Evolutionary conservation across 1,140 invertebrate species (phyloP).

Genomic region (Camponotus floridanus): DNA sequence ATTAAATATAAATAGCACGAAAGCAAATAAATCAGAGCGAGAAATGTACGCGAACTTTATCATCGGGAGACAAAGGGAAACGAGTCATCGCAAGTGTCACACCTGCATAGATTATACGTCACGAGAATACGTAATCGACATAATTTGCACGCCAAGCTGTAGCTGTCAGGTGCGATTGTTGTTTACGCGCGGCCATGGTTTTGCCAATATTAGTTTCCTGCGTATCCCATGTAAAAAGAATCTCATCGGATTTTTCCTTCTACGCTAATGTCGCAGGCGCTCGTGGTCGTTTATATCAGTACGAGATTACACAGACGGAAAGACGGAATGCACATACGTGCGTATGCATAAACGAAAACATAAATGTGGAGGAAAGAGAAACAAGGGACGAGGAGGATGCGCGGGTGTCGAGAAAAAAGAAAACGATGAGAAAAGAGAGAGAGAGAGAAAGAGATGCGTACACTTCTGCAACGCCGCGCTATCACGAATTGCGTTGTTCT

Average conservation of each 20-base stretch:
- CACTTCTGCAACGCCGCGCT: conserved; percentile 46
- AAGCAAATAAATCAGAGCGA: background rate
- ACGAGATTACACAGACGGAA: conserved; percentile 10
- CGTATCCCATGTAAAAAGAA: background rate
- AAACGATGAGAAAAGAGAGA: background rate
- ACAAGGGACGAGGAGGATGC: conserved; percentile 21
- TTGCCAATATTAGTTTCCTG: background rate
- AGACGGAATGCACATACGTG: background rate
- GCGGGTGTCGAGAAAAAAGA: conserved; percentile 11
- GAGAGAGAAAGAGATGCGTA: conserved; percentile 16
- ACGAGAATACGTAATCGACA: conserved; percentile 38
- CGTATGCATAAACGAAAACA: background rate
- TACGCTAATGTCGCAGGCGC: conserved; percentile 26
- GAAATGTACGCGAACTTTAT: background rate
- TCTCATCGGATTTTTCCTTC: conserved; percentile 20
- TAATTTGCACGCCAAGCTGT: conserved; percentile 24
- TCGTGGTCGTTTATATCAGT: conserved; percentile 17
- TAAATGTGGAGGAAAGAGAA: conserved; percentile 2
- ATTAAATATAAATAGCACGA: too few relatives aligned
- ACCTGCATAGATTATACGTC: conserved; percentile 37
- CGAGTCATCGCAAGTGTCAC: background rate
- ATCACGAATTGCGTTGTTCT: conserved; percentile 74
- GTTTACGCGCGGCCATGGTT: conserved; percentile 14
- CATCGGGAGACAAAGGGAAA: background rate
- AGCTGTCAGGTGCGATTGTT: conserved; percentile 38